phyloP scores from a whole-genome alignment of 2,797 vertebrate genomes.

The Emydoidea blandingii region DNA sequence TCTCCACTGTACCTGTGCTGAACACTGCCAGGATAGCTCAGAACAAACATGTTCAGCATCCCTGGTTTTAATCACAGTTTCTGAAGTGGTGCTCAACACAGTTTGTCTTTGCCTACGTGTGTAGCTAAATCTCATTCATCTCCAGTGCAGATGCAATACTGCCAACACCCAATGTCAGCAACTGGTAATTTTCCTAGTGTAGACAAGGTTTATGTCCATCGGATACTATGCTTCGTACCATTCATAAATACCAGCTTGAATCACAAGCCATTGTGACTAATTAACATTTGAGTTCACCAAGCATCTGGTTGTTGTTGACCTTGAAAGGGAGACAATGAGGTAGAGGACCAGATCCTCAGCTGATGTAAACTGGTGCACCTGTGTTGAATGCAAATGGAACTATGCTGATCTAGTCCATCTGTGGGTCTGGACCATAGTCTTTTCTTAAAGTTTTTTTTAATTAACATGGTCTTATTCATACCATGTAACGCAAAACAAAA shows the following conservation, averaged over 20 bases:
- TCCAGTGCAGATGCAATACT: slow-evolving; percentile 20
- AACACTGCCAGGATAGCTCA: not conserved
- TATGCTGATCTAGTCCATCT: not conserved
- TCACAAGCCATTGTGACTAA: slow-evolving; percentile 19
- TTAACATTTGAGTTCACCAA: slow-evolving; percentile 8
- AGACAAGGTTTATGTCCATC: slow-evolving; percentile 1
- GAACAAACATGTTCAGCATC: not conserved
- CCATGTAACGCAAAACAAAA: not conserved
- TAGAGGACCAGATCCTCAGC: not conserved
- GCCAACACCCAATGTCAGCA: slow-evolving; percentile 53
- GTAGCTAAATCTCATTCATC: slow-evolving; percentile 36
- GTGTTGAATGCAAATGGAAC: not conserved
- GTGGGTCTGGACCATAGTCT: not conserved
- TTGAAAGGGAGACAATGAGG: slow-evolving; percentile 22
- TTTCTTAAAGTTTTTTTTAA: not conserved
- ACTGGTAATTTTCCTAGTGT: slow-evolving; percentile 41
- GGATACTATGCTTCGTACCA: slow-evolving; percentile 30
- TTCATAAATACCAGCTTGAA: slow-evolving; percentile 37
- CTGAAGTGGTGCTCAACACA: slow-evolving; percentile 15
- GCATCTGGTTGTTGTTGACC: slow-evolving; percentile 17
- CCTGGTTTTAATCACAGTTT: not conserved
- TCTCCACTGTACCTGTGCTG: not conserved
- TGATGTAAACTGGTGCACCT: not conserved
- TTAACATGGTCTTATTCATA: not conserved
- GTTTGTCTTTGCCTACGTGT: slow-evolving; percentile 32